Base-by-base conservation (phyloP, 2,888 invertebrate genomes). In the Stenchaetothrips biformis region DNA sequence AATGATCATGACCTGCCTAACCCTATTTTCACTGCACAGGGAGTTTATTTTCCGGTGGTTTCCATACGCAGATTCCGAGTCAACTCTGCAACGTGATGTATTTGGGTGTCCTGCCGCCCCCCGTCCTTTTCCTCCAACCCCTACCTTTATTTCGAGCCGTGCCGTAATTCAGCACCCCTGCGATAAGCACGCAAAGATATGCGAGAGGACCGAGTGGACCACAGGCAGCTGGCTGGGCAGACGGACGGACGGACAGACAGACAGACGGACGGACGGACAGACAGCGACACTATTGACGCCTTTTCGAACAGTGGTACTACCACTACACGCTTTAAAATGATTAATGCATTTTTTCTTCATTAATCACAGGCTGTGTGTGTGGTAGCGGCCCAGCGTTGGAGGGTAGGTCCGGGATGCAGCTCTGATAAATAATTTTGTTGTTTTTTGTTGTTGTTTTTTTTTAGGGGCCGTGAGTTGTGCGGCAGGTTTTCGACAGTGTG, bases 91-190 rank as follows among this genome's bases (percentile, higher is more conserved):
- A 13, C 53, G 16, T 18, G 13, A 13, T 13, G 53, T 13, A 18
- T 53, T 18, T 13, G 53, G 53, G 4, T 18, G n/a, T 21, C 21
- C n/a, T 21, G n/a, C 18, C 67, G 21, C 67, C 67, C 7, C 67
- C 67, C 21, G 3, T 16, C 53, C 53, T 7, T 2, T 7, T 13
- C n/a, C 67, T 67, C 67, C 67, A 18, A 67, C 18, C 21, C 37
- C n/a, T 67, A 67, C 67, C 67, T 67, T 67, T 67, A 67, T 67
- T 67, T 67, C 21, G 21, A 67, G 9, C 67, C 67, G 21, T 4
- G 67, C n/a, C 67, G 67, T 67, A 67, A 67, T 67, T 67, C 21
- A 67, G 21, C 67, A 21, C 67, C 67, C 67, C 67, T 67, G 67
- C 21, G 67, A 67, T 67, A 67, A 18, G 9, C 16, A 53, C 13